A percentile compares a stretch with the other conserved stretches of the same genome.
These are phyloP conservation scores for Abscondita cerata DNA, from an alignment of 2,888 invertebrate species.

Conservation along the genomic window DNA sequence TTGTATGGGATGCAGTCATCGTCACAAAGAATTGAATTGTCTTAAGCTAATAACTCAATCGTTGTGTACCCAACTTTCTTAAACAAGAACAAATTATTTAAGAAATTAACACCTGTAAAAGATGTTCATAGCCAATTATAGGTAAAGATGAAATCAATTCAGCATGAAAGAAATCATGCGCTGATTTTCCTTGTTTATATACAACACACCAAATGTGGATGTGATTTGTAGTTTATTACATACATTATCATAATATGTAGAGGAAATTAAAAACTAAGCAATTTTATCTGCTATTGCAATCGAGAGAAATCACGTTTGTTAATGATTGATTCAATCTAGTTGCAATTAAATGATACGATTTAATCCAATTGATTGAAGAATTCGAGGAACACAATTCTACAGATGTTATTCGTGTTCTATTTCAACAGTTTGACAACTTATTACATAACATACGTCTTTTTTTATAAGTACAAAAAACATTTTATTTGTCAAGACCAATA, in stretches of 20 bases:
- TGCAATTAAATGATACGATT: constrained; percentile 14
- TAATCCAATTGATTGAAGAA: constrained; percentile 15
- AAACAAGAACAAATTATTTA: too few relatives aligned
- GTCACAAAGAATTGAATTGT: too few relatives aligned
- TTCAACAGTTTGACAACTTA: too few relatives aligned
- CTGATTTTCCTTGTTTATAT: constrained; percentile 1
- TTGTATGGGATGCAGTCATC: too few relatives aligned
- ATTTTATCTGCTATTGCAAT: constrained; percentile 2
- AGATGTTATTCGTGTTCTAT: constrained; percentile 14
- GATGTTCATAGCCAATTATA: constrained; percentile 17
- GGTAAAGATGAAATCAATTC: constrained; percentile 10
- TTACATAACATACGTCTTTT: neutral
- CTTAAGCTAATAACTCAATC: too few relatives aligned
- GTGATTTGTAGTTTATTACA: constrained; percentile 2
- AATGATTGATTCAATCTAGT: constrained; percentile 13
- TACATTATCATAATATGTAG: neutral
- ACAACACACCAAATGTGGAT: constrained; percentile 6
- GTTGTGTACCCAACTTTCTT: too few relatives aligned
- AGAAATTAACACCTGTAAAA: too few relatives aligned
- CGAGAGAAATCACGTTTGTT: constrained; percentile 2
- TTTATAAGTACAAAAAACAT: neutral
- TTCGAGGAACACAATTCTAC: constrained; percentile 23
- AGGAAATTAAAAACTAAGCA: constrained; percentile 4
- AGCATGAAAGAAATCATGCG: constrained; percentile 2
- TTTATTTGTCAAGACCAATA: constrained; percentile 4